Evolutionary conservation across 2,113 vertebrate genomes (phyloP).

Genomic region (Rutilus rutilus): DNA sequence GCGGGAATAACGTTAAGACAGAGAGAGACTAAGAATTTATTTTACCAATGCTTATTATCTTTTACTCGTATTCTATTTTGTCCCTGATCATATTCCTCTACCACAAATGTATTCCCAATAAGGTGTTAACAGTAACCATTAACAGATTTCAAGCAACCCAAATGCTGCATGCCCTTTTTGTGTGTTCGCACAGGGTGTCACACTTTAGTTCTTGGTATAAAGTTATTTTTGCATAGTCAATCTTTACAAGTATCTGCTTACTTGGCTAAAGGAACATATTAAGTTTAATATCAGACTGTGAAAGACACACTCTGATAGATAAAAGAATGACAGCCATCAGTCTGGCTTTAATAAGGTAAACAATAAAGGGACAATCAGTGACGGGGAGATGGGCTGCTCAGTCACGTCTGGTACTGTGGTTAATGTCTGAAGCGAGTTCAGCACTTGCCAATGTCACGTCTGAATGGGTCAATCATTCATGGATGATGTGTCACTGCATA

Average conservation of each 20-base stretch:
- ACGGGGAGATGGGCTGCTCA: slow-evolving; percentile 62
- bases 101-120: neutral
- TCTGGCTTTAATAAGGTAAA: slow-evolving; percentile 69
- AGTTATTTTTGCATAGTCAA: slow-evolving; percentile 68
- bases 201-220: slow-evolving; percentile 1
- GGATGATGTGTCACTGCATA: slow-evolving; percentile 56
- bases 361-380: slow-evolving; percentile 70
- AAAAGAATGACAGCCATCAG: slow-evolving; percentile 54
- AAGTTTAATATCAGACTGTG: slow-evolving; percentile 54
- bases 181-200: neutral
- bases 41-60: neutral
- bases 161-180: neutral
- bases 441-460: slow-evolving; percentile 34
- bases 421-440: slow-evolving; percentile 73
- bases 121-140: slow-evolving; percentile 25
- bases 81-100: neutral
- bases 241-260: slow-evolving; percentile 72
- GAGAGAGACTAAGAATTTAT: neutral
- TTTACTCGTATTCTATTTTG: neutral
- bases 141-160: neutral
- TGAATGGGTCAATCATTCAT: slow-evolving; percentile 67
- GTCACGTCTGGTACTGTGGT: slow-evolving; percentile 60
- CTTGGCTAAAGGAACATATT: slow-evolving; percentile 60
- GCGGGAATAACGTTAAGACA: too few species aligned
- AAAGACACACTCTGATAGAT: slow-evolving; percentile 30